A percentile compares a stretch with the other conserved stretches of the same genome.
Conservation (phyloP, 2,888 invertebrate species). For the Bhutanitis thaidina region DNA sequence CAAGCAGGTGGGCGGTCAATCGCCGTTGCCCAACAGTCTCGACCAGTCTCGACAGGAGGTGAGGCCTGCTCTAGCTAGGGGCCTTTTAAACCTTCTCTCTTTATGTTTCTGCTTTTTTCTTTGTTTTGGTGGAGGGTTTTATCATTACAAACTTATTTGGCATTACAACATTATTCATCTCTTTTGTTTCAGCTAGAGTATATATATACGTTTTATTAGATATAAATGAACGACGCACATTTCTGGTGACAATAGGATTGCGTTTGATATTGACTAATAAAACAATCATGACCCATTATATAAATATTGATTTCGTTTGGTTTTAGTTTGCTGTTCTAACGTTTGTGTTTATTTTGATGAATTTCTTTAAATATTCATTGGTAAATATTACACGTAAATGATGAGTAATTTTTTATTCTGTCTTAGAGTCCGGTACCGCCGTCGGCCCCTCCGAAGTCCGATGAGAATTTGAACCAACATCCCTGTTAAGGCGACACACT, state of each 20-base stretch:
- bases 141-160: constrained; percentile 15
- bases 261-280: constrained; percentile 30
- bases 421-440: constrained; percentile 85
- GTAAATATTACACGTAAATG: constrained; percentile 11
- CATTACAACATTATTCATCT: constrained; percentile 24
- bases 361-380: constrained; percentile 12
- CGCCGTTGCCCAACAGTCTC: constrained; percentile 59
- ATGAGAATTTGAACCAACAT: constrained; percentile 87
- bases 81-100: constrained; percentile 15
- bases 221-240: constrained; percentile 2
- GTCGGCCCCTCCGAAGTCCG: constrained; percentile 81
- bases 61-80: constrained; percentile 44
- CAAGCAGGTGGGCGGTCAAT: constrained; percentile 83
- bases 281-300: constrained; percentile 18
- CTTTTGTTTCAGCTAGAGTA: constrained; percentile 78
- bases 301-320: constrained; percentile 18
- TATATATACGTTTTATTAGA: constrained; percentile 74
- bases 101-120: constrained; percentile 26
- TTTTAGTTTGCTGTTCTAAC: constrained; percentile 21
- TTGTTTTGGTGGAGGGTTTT: constrained; percentile 48
- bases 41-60: constrained; percentile 73
- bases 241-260: constrained; percentile 22
- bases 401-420: constrained; percentile 43
- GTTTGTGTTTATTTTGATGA: constrained; percentile 23
- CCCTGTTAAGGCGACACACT: constrained; percentile 64